Conservation (phyloP, 2,113 vertebrate species). For the Anolis carolinensis region DNA sequence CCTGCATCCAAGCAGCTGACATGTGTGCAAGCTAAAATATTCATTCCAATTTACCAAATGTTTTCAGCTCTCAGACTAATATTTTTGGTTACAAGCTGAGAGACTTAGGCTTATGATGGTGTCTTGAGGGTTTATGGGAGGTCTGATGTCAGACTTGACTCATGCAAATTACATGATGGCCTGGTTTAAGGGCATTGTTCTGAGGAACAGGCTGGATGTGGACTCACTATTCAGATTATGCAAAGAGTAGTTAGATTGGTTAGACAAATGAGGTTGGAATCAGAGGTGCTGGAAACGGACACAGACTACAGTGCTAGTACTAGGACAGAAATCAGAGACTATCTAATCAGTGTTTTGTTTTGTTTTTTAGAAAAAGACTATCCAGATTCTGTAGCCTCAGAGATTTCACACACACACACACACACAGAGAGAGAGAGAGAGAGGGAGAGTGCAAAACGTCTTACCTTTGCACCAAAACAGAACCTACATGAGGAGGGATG, state of each 20-base stretch:
- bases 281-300: background rate
- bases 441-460: too few relatives aligned
- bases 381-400: background rate
- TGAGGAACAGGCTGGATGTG: background rate
- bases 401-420: background rate
- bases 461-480: background rate
- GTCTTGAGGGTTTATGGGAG: background rate
- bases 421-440: too few relatives aligned
- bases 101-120: slow-evolving; percentile 2
- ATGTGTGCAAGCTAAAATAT: slow-evolving; percentile 63
- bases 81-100: slow-evolving; percentile 38
- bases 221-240: background rate
- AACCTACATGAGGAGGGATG: background rate
- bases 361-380: background rate
- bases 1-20: slow-evolving; percentile 65
- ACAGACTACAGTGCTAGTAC: too few relatives aligned
- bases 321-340: background rate
- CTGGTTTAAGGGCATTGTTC: background rate
- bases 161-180: background rate
- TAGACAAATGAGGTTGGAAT: background rate
- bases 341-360: background rate
- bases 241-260: background rate
- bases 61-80: slow-evolving; percentile 56
- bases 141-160: background rate
- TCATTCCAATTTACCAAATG: slow-evolving; percentile 57